Evolutionary conservation across 2,888 invertebrate genomes (phyloP), one percentile per base, ranked within the genome.

Genomic region (Megaustenia siamemsis): DNA sequence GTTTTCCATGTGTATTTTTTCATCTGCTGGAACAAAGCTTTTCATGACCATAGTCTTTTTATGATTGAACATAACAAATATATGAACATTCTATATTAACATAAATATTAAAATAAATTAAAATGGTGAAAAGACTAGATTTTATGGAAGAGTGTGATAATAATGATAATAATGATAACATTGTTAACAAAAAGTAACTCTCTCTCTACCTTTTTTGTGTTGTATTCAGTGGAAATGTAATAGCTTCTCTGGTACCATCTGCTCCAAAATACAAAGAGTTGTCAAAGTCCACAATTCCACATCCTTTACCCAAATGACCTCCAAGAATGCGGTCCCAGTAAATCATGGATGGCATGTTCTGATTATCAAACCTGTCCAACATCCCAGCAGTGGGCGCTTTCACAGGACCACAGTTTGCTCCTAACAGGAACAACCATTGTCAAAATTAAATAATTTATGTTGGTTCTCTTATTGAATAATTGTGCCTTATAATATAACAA

Each of bases 281-380:
- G 38, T 92, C 93, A 68, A 89, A 86, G 86, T 92, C 93, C 53
- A 94, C 90, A 53, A 90, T 89, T 10, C 93, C 94, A 89, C 94
- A 94, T 10, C 91, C 92, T 32, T 88, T 86, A 0, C 93, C 92
- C n/a, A 93, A 88, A 68, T 91, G 88, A 5, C 93, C 93, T n/a
- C 94, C 94, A 75, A 90, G 87, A 18, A 93, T 89, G 2, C 88
- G 86, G 80, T 88, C 87, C 94, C 94, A 94, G 82, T 90, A 89
- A 35, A 56, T 21, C 45, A 90, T 89, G 5, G 90, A 90, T 0
- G 93, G 92, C 79, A 90, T 89, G 86, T 91, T 91, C 60, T 88
- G 88, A 87, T 93, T 92, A 85, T 94, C 94, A 90, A 94, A 94
- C 78, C 93, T 88, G 86, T 94, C 94, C 45, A 93, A 87, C 91